Conservation (phyloP, 1,140 invertebrate species). For the Dendrolimus punctatus region DNA sequence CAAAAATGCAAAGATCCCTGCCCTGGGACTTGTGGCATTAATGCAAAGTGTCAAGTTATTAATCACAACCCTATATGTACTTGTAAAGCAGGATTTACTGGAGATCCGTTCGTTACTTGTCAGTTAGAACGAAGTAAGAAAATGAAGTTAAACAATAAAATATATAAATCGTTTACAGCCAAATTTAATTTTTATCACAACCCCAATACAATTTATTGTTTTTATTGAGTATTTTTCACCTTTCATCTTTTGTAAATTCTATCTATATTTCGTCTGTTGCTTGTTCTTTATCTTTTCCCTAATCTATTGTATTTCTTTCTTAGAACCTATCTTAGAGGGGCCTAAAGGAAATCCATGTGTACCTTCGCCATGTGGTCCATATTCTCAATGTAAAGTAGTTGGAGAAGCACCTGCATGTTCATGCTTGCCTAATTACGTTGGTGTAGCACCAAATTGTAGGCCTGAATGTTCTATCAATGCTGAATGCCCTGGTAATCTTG, state of each 20-base stretch:
- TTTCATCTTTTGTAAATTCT: slow-evolving; percentile 67
- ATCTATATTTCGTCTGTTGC: slow-evolving; percentile 56
- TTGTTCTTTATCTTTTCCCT: slow-evolving; percentile 28
- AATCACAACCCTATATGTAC: slow-evolving; percentile 89
- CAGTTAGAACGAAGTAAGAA: slow-evolving; percentile 65
- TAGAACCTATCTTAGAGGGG: slow-evolving; percentile 64
- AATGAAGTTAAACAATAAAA: slow-evolving; percentile 28
- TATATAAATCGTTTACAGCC: not conserved
- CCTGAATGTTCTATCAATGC: slow-evolving; percentile 84
- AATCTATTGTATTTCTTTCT: slow-evolving; percentile 52
- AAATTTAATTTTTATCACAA: not conserved
- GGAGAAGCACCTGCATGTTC: slow-evolving; percentile 82
- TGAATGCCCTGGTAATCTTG: slow-evolving; percentile 82
- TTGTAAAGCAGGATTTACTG: slow-evolving; percentile 85
- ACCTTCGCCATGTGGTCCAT: slow-evolving; percentile 86
- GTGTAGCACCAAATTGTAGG: slow-evolving; percentile 77
- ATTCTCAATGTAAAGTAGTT: slow-evolving; percentile 83
- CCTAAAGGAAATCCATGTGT: slow-evolving; percentile 78
- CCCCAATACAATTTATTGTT: slow-evolving; percentile 10
- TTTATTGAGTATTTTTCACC: slow-evolving; percentile 20
- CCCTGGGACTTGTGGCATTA: slow-evolving; percentile 87
- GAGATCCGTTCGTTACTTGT: slow-evolving; percentile 89
- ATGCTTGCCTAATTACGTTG: slow-evolving; percentile 78
- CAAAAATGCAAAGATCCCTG: slow-evolving; percentile 88
- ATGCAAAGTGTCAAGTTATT: slow-evolving; percentile 85